These are phyloP conservation scores for Scaptodrosophila lebanonensis DNA, from an alignment of 1,140 invertebrate genomes.

Conservation along the genomic window DNA sequence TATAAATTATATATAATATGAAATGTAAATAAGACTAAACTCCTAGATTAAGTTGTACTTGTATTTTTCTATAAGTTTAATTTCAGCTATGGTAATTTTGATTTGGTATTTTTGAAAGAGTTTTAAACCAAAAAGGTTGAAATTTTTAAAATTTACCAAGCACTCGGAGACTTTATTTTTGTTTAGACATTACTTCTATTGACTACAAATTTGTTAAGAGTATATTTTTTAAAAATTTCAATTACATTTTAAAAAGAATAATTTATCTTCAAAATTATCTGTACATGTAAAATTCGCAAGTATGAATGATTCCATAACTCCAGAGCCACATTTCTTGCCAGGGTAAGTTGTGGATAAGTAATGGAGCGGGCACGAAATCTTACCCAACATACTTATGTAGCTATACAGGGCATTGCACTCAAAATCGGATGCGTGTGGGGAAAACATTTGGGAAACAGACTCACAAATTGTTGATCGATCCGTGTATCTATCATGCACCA, in stretches of 20 bases:
- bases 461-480: constrained; percentile 85
- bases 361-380: constrained; percentile 5
- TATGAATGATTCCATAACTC: constrained; percentile 65
- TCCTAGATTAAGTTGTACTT: too few relatives aligned
- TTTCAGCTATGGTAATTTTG: not conserved
- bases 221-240: too few relatives aligned
- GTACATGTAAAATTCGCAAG: constrained; percentile 22
- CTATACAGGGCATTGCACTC: constrained; percentile 85
- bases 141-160: not conserved
- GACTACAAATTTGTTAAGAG: too few relatives aligned
- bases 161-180: not conserved
- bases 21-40: too few relatives aligned
- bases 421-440: constrained; percentile 84
- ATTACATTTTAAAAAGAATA: too few relatives aligned
- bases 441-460: constrained; percentile 84
- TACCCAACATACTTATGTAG: constrained; percentile 75
- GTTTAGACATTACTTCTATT: too few relatives aligned
- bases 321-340: constrained; percentile 80
- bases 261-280: constrained; percentile 43
- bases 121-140: constrained; percentile 10
- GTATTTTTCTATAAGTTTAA: too few relatives aligned
- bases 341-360: constrained; percentile 76
- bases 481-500: constrained; percentile 83
- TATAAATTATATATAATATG: too few relatives aligned
- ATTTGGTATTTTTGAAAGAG: constrained; percentile 14